Evolutionary conservation across 2,888 invertebrate genomes (phyloP).

Genomic region (Eupithecia inturbata): DNA sequence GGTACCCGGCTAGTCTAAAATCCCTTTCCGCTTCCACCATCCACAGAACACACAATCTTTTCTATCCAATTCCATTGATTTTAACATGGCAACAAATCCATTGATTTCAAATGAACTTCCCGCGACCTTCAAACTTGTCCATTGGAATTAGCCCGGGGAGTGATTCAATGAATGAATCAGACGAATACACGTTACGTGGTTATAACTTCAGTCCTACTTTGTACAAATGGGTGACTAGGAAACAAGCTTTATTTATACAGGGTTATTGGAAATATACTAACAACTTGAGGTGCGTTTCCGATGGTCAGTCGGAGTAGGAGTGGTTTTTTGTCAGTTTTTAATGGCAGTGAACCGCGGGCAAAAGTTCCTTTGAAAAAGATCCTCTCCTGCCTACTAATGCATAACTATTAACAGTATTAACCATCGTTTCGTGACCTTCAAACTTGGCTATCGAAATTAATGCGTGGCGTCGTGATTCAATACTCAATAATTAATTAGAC

Average conservation of each 20-base stretch:
- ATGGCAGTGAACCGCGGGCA: no score
- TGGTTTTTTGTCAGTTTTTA: no score
- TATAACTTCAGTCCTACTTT: constrained; percentile 6
- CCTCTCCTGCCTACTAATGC: no score
- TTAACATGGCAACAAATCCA: neutral
- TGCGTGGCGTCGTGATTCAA: neutral
- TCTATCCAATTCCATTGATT: neutral
- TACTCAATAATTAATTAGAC: constrained; percentile 54
- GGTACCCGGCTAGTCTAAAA: no score
- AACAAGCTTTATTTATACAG: neutral
- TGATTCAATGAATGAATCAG: constrained; percentile 48
- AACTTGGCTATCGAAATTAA: constrained; percentile 1
- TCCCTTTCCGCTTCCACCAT: no score
- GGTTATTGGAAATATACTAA: no score
- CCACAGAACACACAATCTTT: no score
- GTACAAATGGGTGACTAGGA: neutral
- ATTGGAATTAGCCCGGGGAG: neutral
- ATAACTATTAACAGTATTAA: no score
- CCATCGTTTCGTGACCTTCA: no score
- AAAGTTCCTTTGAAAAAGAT: no score
- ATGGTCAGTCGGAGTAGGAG: no score
- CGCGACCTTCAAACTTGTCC: constrained; percentile 1
- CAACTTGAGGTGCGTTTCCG: no score
- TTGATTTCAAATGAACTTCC: neutral
- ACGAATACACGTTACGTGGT: constrained; percentile 39